Percentiles rank a stretch among this genome's conserved stretches.
These are phyloP conservation scores for Gadopsis marmoratus DNA, from an alignment of 2,797 vertebrate genomes.

Conservation along the genomic window DNA sequence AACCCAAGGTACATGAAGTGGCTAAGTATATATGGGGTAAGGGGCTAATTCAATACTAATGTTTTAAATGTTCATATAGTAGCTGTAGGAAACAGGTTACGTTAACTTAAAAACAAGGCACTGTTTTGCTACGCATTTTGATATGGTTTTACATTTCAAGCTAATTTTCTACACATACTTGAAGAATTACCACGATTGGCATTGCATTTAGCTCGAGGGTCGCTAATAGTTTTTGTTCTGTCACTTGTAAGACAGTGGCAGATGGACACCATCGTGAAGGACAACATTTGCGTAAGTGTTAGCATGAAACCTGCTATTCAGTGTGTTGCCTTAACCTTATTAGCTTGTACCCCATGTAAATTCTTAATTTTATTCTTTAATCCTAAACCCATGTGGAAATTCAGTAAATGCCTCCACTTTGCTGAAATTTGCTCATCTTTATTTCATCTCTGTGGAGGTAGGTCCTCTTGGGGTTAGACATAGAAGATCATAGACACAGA, in stretches of 20 bases:
- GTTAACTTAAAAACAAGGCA: neutral
- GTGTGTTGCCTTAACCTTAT: neutral
- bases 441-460: conserved; percentile 43
- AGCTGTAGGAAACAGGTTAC: neutral
- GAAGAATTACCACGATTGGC: neutral
- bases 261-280: neutral
- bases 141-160: no score
- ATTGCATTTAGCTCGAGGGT: neutral
- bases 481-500: conserved; percentile 43
- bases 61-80: neutral
- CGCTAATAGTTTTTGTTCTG: neutral
- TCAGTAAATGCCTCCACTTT: conserved; percentile 35
- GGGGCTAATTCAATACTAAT: neutral
- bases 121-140: neutral
- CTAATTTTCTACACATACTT: no score
- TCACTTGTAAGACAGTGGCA: neutral
- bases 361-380: conserved; percentile 22
- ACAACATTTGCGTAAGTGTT: neutral
- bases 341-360: conserved; percentile 10
- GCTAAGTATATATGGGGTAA: neutral
- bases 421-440: conserved; percentile 38
- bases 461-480: conserved; percentile 41
- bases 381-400: conserved; percentile 18
- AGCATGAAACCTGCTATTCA: neutral
- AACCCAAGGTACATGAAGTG: neutral